Evolutionary conservation across 1,140 invertebrate genomes (phyloP).

Genomic region (Oreohelix idahoensis): DNA sequence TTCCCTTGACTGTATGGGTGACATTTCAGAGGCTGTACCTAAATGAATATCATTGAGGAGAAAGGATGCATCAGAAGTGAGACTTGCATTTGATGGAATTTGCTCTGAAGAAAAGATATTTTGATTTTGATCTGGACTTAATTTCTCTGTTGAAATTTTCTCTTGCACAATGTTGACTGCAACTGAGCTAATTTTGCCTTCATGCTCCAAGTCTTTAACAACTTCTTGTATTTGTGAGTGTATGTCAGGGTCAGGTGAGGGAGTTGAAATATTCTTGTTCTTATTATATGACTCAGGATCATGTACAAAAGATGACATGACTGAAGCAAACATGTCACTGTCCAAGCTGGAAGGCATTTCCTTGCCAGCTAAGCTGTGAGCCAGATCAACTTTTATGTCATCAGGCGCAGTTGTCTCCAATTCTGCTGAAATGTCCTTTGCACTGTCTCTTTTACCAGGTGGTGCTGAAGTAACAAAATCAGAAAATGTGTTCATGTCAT

Average conservation of each 20-base stretch:
- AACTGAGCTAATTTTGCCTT: not conserved
- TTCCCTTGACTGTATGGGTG: not conserved
- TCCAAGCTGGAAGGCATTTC: not conserved
- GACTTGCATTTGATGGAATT: not conserved
- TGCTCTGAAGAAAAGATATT: not conserved
- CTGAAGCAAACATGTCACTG: not conserved
- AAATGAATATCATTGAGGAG: not conserved
- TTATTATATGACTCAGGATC: not conserved
- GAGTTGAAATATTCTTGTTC: not conserved
- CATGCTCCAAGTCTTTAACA: not conserved
- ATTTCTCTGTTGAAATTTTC: not conserved
- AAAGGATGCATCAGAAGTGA: not conserved
- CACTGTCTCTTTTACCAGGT: not conserved
- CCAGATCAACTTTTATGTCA: not conserved
- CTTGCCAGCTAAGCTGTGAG: slow-evolving; percentile 29
- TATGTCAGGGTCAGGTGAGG: not conserved
- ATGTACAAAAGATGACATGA: not conserved
- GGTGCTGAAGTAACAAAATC: not conserved
- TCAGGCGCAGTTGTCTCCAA: not conserved
- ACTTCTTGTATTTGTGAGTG: not conserved
- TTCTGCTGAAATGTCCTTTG: not conserved
- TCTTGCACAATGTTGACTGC: not conserved
- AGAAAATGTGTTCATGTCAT: not conserved
- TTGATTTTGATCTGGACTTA: not conserved
- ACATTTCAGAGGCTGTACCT: not conserved